phyloP scores from a whole-genome alignment of 1,140 invertebrate genomes.

The Aphidius ervi region DNA sequence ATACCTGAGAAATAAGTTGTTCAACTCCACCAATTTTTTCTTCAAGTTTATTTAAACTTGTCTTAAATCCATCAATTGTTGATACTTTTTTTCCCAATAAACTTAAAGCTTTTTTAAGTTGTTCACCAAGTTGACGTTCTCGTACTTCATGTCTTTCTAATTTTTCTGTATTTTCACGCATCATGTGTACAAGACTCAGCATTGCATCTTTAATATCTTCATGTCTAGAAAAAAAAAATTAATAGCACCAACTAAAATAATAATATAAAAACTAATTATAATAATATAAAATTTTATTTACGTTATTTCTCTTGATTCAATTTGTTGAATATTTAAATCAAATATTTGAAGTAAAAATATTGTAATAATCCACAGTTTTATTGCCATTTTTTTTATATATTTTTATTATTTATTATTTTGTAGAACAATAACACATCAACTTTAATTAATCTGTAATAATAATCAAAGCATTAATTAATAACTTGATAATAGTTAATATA shows the following conservation, averaged over 20 bases:
- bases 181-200: conserved; percentile 75
- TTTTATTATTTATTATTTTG: neutral
- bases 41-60: conserved; percentile 62
- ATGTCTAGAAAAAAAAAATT: conserved; percentile 56
- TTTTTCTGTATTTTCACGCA: conserved; percentile 74
- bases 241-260: neutral
- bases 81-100: conserved; percentile 70
- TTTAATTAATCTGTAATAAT: too few species aligned
- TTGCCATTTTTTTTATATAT: neutral
- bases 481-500: too few species aligned
- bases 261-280: neutral
- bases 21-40: conserved; percentile 67
- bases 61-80: conserved; percentile 64
- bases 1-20: conserved; percentile 46
- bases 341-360: neutral
- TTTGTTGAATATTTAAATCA: neutral
- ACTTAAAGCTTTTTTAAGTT: conserved; percentile 68
- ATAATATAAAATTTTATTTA: neutral
- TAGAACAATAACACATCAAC: too few species aligned
- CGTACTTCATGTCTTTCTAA: conserved; percentile 78
- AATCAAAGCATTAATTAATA: too few species aligned
- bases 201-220: conserved; percentile 79
- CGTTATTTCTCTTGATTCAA: conserved; percentile 7
- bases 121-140: conserved; percentile 73
- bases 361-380: neutral